Percentiles rank a stretch among this genome's conserved stretches.
phyloP scores from a whole-genome alignment of 2,113 vertebrate genomes.

The Indicator maculatus region DNA sequence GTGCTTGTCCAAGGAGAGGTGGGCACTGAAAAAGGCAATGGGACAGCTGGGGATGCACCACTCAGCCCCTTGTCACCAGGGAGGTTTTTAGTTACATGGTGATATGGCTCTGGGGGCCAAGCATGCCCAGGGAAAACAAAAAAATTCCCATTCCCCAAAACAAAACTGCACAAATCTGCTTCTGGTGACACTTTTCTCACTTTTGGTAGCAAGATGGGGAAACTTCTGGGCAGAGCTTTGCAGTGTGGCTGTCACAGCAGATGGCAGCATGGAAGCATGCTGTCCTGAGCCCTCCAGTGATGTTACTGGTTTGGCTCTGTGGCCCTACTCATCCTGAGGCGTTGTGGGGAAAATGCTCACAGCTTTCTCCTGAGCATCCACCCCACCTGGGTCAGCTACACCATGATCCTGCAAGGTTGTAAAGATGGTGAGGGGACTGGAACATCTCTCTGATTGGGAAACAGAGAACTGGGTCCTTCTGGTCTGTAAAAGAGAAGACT shows the following conservation, averaged over 20 bases:
- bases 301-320: not conserved
- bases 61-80: rapidly evolving
- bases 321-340: not conserved
- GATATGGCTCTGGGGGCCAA: not conserved
- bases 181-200: not conserved
- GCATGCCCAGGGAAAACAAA: not conserved
- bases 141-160: not conserved
- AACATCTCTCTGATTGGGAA: no score
- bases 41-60: not conserved
- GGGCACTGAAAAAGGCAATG: not conserved
- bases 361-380: not conserved
- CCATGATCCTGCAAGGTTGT: not conserved
- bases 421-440: no score
- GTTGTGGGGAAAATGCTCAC: not conserved
- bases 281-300: not conserved
- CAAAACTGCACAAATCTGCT: not conserved
- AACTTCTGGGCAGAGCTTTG: not conserved
- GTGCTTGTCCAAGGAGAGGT: not conserved
- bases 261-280: not conserved
- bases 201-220: not conserved
- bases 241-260: not conserved
- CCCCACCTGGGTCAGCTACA: not conserved
- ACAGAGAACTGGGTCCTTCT: no score
- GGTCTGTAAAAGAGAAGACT: no score
- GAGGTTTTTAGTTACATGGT: not conserved